Conservation (phyloP, 2,888 invertebrate species). For the Polydrusus pterygomalis region DNA sequence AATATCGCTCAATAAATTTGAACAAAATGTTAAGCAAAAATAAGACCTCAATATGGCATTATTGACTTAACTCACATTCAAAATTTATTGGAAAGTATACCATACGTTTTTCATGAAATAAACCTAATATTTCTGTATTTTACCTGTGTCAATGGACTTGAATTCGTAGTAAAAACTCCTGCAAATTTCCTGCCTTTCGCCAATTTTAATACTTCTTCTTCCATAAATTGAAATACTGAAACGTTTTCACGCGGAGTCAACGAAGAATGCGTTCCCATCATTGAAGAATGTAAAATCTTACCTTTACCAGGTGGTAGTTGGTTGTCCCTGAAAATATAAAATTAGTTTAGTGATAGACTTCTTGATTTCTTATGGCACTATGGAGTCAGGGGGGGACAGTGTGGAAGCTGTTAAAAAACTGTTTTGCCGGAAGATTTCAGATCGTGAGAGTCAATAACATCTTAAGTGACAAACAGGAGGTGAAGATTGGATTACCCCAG, state of each 20-base stretch:
- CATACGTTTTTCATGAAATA: not conserved
- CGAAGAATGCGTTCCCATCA: constrained; percentile 87
- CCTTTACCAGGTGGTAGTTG: constrained; percentile 79
- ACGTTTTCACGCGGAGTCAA: constrained; percentile 85
- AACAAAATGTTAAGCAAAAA: too few species aligned
- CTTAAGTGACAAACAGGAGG: too few species aligned
- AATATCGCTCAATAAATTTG: too few species aligned
- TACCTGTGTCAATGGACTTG: constrained; percentile 91
- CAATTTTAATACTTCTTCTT: constrained; percentile 81
- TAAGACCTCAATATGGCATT: too few species aligned
- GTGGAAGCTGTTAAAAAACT: too few species aligned
- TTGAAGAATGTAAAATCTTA: constrained; percentile 86
- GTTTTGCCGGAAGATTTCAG: too few species aligned
- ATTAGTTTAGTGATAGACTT: too few species aligned
- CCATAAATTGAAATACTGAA: constrained; percentile 85
- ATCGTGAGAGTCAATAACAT: too few species aligned
- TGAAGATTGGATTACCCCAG: too few species aligned
- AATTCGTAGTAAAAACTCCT: constrained; percentile 91
- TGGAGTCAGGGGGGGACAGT: too few species aligned
- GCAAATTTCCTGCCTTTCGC: constrained; percentile 80
- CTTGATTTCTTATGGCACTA: too few species aligned
- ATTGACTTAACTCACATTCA: too few species aligned
- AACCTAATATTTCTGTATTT: constrained; percentile 33
- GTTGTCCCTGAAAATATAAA: constrained; percentile 71
- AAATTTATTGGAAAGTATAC: not conserved